A percentile compares a stretch with the other conserved stretches of the same genome.
Conservation (phyloP, 2,888 invertebrate genomes). For the Acleris sparsana region DNA sequence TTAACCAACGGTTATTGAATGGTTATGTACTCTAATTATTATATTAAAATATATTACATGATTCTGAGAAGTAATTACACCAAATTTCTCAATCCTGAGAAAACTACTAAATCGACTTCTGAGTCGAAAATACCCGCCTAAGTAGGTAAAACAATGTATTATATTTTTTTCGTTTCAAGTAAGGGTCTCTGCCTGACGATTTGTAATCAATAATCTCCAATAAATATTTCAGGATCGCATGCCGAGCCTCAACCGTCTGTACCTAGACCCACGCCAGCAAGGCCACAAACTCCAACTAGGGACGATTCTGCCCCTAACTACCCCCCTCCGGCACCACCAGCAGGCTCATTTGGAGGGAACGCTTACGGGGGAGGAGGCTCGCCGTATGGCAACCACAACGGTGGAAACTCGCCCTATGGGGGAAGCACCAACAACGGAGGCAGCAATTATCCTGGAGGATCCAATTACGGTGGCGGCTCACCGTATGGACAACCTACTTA, state of each 20-base stretch:
- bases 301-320: conserved; percentile 70
- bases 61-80: no score
- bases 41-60: no score
- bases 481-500: conserved; percentile 46
- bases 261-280: conserved; percentile 55
- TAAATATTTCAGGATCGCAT: conserved; percentile 60
- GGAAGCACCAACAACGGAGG: conserved; percentile 44
- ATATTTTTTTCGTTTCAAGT: no score
- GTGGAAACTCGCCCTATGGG: conserved; percentile 47
- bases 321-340: conserved; percentile 73
- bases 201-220: no score
- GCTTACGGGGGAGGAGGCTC: conserved; percentile 44
- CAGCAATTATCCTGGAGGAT: conserved; percentile 37
- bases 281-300: conserved; percentile 58
- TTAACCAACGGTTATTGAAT: background rate
- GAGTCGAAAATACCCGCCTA: no score
- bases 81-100: no score
- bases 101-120: no score
- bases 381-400: conserved; percentile 30
- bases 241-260: conserved; percentile 64
- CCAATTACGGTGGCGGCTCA: conserved; percentile 40
- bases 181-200: no score
- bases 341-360: conserved; percentile 43
- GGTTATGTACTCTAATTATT: conserved; percentile 34
- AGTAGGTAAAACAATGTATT: no score